Conservation (phyloP, 2,888 invertebrate genomes). For the Lysandra coridon region DNA sequence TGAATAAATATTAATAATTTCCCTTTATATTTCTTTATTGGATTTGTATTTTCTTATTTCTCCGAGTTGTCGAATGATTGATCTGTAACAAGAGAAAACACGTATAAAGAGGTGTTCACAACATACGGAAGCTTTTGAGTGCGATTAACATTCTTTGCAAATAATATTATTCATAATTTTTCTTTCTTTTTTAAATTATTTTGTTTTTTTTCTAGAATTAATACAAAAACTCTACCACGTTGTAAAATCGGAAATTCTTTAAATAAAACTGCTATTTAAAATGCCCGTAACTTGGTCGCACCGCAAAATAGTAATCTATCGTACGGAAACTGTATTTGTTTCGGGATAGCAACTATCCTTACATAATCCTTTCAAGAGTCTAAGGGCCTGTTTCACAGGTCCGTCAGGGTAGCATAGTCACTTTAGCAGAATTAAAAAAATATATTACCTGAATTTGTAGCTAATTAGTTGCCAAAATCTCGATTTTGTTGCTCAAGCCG, state of each 20-base stretch:
- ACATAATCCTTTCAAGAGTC: no score
- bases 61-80: background rate
- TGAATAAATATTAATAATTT: conserved; percentile 36
- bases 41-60: conserved; percentile 15
- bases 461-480: no score
- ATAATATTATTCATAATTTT: background rate
- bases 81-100: conserved; percentile 28
- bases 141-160: background rate
- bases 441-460: no score
- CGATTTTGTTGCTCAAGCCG: no score
- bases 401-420: no score
- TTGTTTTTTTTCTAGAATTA: background rate
- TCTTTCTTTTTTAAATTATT: no score
- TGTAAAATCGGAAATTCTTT: background rate
- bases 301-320: no score
- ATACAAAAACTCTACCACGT: background rate
- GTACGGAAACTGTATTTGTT: no score
- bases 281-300: no score
- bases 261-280: background rate
- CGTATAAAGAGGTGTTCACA: background rate
- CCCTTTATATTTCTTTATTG: conserved; percentile 24
- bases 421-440: no score
- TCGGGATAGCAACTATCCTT: no score
- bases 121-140: background rate
- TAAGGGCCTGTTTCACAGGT: no score